phyloP scores from a whole-genome alignment of 1,140 invertebrate genomes.

The Brachionus sp. region DNA sequence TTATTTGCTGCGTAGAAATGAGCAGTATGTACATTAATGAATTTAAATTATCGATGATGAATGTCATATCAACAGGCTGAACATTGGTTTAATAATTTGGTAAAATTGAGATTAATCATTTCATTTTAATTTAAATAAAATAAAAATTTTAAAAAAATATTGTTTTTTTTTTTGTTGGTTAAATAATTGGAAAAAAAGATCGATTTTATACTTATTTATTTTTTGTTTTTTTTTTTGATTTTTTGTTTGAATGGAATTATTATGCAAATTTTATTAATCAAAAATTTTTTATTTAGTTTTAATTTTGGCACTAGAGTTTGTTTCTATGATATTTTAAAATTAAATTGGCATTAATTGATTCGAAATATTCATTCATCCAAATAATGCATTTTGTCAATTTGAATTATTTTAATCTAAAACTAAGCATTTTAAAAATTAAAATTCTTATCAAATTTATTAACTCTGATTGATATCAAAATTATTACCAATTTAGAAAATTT shows the following conservation, averaged over 20 bases:
- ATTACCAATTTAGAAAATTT: no score
- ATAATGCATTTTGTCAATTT: no score
- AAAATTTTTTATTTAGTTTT: background rate
- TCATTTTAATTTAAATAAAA: background rate
- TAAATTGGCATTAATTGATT: background rate
- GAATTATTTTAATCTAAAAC: no score
- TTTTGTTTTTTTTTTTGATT: background rate
- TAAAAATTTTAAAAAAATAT: background rate
- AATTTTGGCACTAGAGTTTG: background rate
- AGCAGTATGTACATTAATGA: background rate
- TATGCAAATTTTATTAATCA: slow-evolving; percentile 36
- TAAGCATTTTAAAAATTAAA: no score
- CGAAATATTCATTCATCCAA: background rate
- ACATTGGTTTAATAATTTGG: background rate
- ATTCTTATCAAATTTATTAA: no score
- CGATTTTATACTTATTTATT: slow-evolving; percentile 16
- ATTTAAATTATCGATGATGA: background rate
- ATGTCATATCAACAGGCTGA: background rate
- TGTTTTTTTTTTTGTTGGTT: background rate
- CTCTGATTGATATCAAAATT: no score
- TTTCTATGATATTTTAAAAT: background rate
- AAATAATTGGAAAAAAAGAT: slow-evolving; percentile 7
- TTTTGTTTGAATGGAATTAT: background rate
- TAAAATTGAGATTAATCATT: background rate
- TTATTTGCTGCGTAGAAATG: background rate